Conservation (phyloP, 2,888 invertebrate genomes). For the Drosophila aldrichi region DNA sequence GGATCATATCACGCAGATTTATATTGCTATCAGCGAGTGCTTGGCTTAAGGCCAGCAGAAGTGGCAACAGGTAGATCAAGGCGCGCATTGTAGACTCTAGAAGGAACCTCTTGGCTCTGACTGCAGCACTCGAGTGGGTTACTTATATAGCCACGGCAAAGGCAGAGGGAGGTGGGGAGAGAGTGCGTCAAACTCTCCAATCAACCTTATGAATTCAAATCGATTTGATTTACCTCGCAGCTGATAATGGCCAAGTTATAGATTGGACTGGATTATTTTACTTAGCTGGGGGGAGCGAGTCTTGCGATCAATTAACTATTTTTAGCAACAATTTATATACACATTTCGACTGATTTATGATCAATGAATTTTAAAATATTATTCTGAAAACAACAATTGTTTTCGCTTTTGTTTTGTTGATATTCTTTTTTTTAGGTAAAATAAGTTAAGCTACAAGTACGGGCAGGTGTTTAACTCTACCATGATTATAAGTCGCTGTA, state of each 20-base stretch:
- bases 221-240: slow-evolving; percentile 40
- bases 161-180: neutral
- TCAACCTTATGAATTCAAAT: slow-evolving; percentile 29
- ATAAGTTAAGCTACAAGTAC: neutral
- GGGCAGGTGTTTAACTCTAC: neutral
- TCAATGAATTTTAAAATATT: neutral
- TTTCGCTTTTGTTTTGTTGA: neutral
- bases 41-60: slow-evolving; percentile 26
- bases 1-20: slow-evolving; percentile 39
- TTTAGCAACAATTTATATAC: neutral
- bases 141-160: slow-evolving; percentile 35
- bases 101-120: slow-evolving; percentile 21
- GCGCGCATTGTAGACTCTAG: slow-evolving; percentile 40
- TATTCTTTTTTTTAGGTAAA: neutral
- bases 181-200: neutral
- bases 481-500: neutral
- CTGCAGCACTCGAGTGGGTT: neutral
- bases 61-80: slow-evolving; percentile 10
- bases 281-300: slow-evolving; percentile 13
- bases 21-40: slow-evolving; percentile 23
- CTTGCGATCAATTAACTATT: neutral
- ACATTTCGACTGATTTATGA: neutral
- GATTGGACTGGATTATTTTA: neutral
- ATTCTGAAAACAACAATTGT: neutral
- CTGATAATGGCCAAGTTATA: slow-evolving; percentile 30